Base-by-base conservation (phyloP, 2,888 invertebrate genomes). In the Rapana venosa region DNA sequence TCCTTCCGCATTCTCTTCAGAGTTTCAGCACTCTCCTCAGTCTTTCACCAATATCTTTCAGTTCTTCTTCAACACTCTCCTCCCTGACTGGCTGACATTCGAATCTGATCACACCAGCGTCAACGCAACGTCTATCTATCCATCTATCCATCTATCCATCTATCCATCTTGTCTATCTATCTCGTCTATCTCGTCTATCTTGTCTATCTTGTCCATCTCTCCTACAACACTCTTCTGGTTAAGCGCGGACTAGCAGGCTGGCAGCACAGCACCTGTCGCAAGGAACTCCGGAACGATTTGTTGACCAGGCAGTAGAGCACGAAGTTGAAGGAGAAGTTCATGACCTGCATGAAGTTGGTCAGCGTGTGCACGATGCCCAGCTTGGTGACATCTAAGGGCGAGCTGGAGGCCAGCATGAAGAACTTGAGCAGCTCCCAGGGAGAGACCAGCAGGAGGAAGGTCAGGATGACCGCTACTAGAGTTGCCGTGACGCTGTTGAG, bases 241-340 rank as follows among this genome's bases (percentile, higher is more conserved):
- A 74, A n/a, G 5, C 35, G 79, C 0, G 90, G 26, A 32, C 61
- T 74, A 15, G 89, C 47, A 88, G 92, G 91, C 61, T 92, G 93
- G 87, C 93, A 93, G 87, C 93, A 94, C 56, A 93, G 92, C 32
- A 95, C 92, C 13, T 92, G 92, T 4, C 91, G 90, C 6, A 94
- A 90, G 20, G 96, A 96, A 79, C 95, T 93, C 20, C 99, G 97
- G 96, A 99, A 99, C 97, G 98, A 98, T 92, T 98, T 97, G 92
- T 98, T 98, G 98, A 99, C 98, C 88, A 98, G 97, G 95, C 98
- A 99, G 96, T 99, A 99, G 56, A 99, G 97, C 90, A 98, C 97
- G 95, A 99, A 99, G 96, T 98, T 99, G 90, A 98, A 92, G 8
- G 94, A 94, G 89, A 95, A 95, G 88, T 95, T 95, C 47, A 94